Conservation (phyloP, 2,113 vertebrate species). For the Saccopteryx leptura region DNA sequence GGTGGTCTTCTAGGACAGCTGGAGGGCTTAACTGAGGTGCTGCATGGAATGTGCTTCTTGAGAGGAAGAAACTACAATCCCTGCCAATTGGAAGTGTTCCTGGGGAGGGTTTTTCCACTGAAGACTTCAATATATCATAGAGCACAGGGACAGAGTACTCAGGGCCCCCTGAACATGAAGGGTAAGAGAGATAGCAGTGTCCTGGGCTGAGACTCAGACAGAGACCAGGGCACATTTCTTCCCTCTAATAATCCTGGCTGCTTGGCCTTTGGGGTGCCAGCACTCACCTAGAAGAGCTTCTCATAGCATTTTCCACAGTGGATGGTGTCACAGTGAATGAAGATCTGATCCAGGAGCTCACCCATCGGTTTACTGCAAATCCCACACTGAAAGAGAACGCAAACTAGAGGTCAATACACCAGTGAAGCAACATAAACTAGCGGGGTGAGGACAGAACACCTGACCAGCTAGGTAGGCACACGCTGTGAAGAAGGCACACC, state of each 20-base stretch:
- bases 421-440: neutral
- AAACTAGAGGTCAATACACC: neutral
- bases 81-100: neutral
- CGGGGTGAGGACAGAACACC: neutral
- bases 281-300: constrained; percentile 81
- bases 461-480: neutral
- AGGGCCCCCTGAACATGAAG: neutral
- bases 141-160: neutral
- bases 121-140: neutral
- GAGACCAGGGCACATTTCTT: neutral
- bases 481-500: neutral
- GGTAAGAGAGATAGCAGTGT: neutral
- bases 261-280: neutral
- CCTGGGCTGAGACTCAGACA: neutral
- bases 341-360: constrained; percentile 79
- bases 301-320: constrained; percentile 80
- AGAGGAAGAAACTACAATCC: neutral
- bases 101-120: neutral
- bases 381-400: constrained; percentile 77
- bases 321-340: constrained; percentile 76
- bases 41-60: neutral
- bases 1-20: neutral
- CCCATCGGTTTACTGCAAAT: constrained; percentile 78
- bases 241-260: neutral
- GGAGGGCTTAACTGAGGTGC: neutral